Evolutionary conservation across 2,888 invertebrate genomes (phyloP).

Genomic region (Phyllotreta striolata): DNA sequence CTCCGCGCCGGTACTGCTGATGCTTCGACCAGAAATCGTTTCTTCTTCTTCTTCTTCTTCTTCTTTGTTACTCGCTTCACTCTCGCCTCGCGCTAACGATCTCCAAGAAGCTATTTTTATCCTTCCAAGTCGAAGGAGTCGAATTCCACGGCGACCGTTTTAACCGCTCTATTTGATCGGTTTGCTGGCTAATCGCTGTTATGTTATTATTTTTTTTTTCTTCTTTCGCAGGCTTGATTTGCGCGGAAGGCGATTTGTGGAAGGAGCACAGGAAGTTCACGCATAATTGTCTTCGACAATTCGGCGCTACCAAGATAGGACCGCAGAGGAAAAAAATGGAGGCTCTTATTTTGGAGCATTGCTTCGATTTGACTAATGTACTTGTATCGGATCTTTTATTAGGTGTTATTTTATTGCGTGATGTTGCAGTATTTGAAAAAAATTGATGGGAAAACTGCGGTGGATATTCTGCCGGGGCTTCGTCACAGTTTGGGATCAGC

Average conservation of each 20-base stretch:
- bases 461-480: conserved; percentile 67
- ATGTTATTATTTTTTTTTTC: not conserved
- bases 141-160: conserved; percentile 20
- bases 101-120: conserved; percentile 30
- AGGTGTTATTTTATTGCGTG: conserved; percentile 10
- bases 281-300: conserved; percentile 73
- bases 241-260: conserved; percentile 83
- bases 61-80: conserved; percentile 7
- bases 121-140: conserved; percentile 7
- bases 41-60: conserved; percentile 12
- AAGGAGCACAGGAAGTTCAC: conserved; percentile 82
- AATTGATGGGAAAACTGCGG: conserved; percentile 13
- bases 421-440: conserved; percentile 43
- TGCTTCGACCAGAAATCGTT: conserved; percentile 28
- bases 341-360: conserved; percentile 69
- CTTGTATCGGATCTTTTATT: not conserved
- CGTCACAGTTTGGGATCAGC: conserved; percentile 80
- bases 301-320: conserved; percentile 76
- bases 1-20: conserved; percentile 22
- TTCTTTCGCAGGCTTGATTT: conserved; percentile 84
- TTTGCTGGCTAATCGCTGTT: too few relatives aligned
- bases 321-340: conserved; percentile 69
- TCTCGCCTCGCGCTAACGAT: conserved; percentile 36
- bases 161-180: not conserved
- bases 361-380: conserved; percentile 67